Conservation (phyloP, 2,888 invertebrate species). For the Bombylius major region DNA sequence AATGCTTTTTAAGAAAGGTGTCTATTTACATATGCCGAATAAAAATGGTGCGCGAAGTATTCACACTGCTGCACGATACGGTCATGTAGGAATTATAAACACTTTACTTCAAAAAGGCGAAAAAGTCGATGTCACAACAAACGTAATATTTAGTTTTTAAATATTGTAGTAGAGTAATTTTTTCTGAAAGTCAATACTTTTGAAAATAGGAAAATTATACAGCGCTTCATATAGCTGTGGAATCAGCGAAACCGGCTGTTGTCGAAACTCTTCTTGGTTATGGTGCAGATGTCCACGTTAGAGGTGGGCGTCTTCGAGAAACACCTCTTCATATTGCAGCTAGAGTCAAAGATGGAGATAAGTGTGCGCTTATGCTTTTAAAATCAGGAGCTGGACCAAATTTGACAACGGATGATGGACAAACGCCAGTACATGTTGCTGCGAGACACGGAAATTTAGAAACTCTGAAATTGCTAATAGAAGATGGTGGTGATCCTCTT, state of each 20-base stretch:
- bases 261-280: conserved; percentile 92
- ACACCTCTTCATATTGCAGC: conserved; percentile 97
- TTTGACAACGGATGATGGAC: conserved; percentile 87
- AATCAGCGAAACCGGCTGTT: conserved; percentile 84
- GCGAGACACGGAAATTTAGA: conserved; percentile 83
- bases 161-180: too few relatives aligned
- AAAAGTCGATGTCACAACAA: conserved; percentile 88
- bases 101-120: conserved; percentile 92
- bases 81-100: conserved; percentile 94
- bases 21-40: conserved; percentile 98
- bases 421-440: conserved; percentile 94
- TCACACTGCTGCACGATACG: conserved; percentile 93
- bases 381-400: conserved; percentile 98
- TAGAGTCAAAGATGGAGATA: conserved; percentile 77
- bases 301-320: conserved; percentile 78
- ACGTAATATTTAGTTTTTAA: conserved; percentile 44
- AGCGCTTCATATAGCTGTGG: conserved; percentile 93
- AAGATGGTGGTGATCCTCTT: conserved; percentile 89
- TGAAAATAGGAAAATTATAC: conserved; percentile 81
- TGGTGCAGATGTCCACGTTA: conserved; percentile 93
- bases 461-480: conserved; percentile 72
- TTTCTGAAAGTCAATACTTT: too few relatives aligned
- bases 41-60: conserved; percentile 91
- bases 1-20: conserved; percentile 96
- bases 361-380: conserved; percentile 91